These are phyloP conservation scores for Antheraea pernyi DNA, from an alignment of 1,140 invertebrate species.

Conservation along the genomic window DNA sequence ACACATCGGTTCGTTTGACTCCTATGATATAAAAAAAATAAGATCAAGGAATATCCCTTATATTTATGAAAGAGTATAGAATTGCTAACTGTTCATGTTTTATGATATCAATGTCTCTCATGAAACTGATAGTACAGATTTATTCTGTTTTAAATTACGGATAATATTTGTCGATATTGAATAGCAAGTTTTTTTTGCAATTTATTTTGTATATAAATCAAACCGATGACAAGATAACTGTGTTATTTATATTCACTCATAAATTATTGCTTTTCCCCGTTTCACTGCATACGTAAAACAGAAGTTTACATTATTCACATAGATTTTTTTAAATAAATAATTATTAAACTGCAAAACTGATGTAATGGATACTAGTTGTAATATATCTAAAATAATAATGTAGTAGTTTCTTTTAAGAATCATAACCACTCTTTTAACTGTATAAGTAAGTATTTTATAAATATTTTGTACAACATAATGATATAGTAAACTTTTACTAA, in stretches of 20 bases:
- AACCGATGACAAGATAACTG: not conserved
- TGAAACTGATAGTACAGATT: not conserved
- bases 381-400: not conserved
- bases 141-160: not conserved
- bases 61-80: no score
- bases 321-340: not conserved
- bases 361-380: not conserved
- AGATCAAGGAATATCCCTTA: no score
- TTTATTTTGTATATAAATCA: conserved; percentile 2
- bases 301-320: not conserved
- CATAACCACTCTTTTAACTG: no score
- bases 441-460: no score
- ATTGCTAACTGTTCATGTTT: no score
- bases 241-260: not conserved
- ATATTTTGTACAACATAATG: no score
- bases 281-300: not conserved
- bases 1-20: no score
- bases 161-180: not conserved
- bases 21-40: no score
- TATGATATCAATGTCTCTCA: no score
- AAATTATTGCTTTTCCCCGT: not conserved
- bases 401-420: no score
- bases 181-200: not conserved
- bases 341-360: not conserved
- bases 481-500: no score